phyloP scores from a whole-genome alignment of 2,113 vertebrate species.

The Melospiza melodia region DNA sequence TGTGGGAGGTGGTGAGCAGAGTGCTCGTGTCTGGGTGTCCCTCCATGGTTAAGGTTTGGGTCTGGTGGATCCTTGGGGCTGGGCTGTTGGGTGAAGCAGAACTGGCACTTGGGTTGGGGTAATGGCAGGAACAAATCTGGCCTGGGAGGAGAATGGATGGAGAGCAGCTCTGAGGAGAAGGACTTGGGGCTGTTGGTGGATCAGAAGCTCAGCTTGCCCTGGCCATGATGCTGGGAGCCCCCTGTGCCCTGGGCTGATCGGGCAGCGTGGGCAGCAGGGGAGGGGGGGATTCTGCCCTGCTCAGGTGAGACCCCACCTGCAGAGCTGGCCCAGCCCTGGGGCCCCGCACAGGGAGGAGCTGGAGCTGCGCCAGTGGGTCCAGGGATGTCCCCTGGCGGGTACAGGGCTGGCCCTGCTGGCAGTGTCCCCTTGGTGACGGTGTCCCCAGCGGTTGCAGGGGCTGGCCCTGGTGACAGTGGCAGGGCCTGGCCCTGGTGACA shows the following conservation, averaged over 20 bases:
- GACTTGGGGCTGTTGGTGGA: neutral
- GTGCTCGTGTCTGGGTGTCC: neutral
- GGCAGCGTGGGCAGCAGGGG: neutral
- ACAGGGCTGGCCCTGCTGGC: neutral
- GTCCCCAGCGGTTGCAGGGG: neutral
- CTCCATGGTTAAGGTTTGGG: rapidly evolving
- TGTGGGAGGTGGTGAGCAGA: rapidly evolving
- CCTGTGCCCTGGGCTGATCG: neutral
- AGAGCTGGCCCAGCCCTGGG: neutral
- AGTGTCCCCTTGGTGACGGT: too few species aligned
- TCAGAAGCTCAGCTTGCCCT: neutral
- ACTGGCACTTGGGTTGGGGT: rapidly evolving
- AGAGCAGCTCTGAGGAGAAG: neutral
- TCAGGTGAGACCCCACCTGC: neutral
- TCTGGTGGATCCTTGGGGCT: neutral
- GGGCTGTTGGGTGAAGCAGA: neutral
- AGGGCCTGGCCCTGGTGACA: neutral
- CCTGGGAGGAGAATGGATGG: neutral
- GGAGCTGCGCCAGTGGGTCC: neutral
- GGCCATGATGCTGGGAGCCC: neutral
- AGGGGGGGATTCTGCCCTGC: neutral
- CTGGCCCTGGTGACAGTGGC: neutral
- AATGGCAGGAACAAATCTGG: neutral
- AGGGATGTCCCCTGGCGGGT: neutral
- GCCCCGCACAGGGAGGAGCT: neutral